Conservation (phyloP, 2,888 invertebrate species). For the Steinernema carpocapsae region DNA sequence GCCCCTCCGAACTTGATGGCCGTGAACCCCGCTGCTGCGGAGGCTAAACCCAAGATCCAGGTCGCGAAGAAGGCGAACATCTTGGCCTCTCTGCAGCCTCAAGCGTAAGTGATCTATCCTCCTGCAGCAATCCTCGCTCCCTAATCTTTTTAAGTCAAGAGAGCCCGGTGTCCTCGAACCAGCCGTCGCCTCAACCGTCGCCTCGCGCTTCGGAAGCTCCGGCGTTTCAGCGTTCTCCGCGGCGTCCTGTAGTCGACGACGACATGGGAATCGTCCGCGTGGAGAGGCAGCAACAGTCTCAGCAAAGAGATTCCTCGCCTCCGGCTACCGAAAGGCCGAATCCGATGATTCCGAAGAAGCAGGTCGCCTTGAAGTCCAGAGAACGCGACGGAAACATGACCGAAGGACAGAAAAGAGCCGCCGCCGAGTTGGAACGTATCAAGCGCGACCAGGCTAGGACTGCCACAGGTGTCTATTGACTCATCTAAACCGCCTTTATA, state of each 20-base stretch:
- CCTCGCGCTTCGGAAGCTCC: slow-evolving; percentile 32
- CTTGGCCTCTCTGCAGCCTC: slow-evolving; percentile 69
- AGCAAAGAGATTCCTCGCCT: slow-evolving; percentile 45
- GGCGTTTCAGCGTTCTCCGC: slow-evolving; percentile 39
- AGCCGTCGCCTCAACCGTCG: slow-evolving; percentile 38
- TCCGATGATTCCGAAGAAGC: slow-evolving; percentile 64
- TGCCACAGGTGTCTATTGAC: neutral
- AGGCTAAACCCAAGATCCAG: slow-evolving; percentile 65
- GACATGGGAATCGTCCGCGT: slow-evolving; percentile 63
- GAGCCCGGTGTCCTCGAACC: slow-evolving; percentile 35
- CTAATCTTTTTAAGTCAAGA: slow-evolving; percentile 35
- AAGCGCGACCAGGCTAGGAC: slow-evolving; percentile 56
- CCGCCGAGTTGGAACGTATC: slow-evolving; percentile 65
- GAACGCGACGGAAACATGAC: slow-evolving; percentile 60
- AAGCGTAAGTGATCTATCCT: slow-evolving; percentile 40
- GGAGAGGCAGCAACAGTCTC: slow-evolving; percentile 38
- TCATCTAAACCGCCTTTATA: too few relatives aligned
- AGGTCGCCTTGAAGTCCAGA: slow-evolving; percentile 49
- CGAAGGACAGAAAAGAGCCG: slow-evolving; percentile 64
- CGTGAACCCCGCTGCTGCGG: slow-evolving; percentile 75
- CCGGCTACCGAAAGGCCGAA: slow-evolving; percentile 45
- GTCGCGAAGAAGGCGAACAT: slow-evolving; percentile 70
- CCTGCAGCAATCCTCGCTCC: neutral
- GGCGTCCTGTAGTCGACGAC: slow-evolving; percentile 55
- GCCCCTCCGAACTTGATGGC: slow-evolving; percentile 77